Conservation (phyloP, 2,113 vertebrate genomes). For the Redunca redunca region DNA sequence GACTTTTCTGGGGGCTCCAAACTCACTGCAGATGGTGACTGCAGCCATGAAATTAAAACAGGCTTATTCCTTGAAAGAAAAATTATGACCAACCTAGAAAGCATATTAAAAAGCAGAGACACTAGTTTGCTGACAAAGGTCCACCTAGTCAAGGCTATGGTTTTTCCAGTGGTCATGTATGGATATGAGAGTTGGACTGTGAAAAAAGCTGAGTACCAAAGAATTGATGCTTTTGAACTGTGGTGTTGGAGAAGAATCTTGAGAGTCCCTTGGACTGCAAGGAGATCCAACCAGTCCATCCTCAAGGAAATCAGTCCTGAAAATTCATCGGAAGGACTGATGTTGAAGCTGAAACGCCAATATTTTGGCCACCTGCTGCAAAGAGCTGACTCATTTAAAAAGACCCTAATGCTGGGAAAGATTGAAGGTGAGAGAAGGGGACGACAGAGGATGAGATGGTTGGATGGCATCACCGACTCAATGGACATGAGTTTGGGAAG, state of each 20-base stretch:
- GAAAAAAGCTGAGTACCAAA: neutral
- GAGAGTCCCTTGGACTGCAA: neutral
- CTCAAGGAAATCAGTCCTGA: neutral
- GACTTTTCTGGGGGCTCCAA: neutral
- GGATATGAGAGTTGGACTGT: neutral
- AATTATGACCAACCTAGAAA: neutral
- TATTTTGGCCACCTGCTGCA: neutral
- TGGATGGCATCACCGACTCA: neutral
- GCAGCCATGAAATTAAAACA: neutral
- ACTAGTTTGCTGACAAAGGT: neutral
- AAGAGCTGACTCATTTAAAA: neutral
- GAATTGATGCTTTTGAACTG: neutral
- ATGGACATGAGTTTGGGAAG: neutral
- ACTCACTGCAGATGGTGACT: neutral
- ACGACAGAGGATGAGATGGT: neutral
- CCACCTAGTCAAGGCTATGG: neutral
- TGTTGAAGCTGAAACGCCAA: neutral
- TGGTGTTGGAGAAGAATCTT: neutral
- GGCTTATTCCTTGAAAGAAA: neutral
- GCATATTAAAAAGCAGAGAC: neutral
- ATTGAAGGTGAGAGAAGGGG: neutral
- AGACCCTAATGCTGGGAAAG: neutral
- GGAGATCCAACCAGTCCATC: neutral
- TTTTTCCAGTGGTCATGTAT: neutral
- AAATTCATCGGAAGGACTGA: neutral